A percentile compares a stretch with the other conserved stretches of the same genome.
phyloP scores from a whole-genome alignment of 2,797 vertebrate species.

The Anolis apletophallus region DNA sequence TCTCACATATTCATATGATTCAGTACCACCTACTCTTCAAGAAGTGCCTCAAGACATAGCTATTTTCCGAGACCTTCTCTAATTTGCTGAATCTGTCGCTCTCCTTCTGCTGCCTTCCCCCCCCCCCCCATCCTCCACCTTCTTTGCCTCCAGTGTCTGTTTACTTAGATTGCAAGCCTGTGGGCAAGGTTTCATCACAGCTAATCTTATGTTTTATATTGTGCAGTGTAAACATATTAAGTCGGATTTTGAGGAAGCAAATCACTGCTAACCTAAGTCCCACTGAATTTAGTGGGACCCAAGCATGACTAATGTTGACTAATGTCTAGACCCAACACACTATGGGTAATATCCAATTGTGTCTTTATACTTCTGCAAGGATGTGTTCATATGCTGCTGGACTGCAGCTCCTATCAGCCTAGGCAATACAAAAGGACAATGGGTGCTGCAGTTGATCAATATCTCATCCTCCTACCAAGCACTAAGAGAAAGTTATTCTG shows the following conservation, averaged over 20 bases:
- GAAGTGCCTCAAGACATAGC: conserved; percentile 16
- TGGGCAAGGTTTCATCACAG: background rate
- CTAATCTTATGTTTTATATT: background rate
- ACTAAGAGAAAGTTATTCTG: background rate
- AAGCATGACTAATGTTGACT: background rate
- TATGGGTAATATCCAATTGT: background rate
- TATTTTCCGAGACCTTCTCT: background rate
- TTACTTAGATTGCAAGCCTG: conserved; percentile 17
- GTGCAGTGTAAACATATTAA: background rate
- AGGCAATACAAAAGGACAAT: background rate
- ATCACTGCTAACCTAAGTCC: background rate
- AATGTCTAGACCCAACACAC: background rate
- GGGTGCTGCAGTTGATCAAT: background rate
- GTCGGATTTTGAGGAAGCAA: background rate
- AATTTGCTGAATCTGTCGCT: background rate
- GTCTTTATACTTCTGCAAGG: background rate
- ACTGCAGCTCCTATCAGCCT: background rate
- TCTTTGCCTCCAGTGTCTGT: conserved; percentile 13
- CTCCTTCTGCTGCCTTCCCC: background rate
- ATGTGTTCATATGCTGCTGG: background rate
- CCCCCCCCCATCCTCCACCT: background rate
- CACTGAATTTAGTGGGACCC: background rate
- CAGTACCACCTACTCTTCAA: conserved; percentile 25
- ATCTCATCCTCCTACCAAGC: background rate
- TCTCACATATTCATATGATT: conserved; percentile 12